These are phyloP conservation scores for Chloroceryle amazona DNA, from an alignment of 2,797 vertebrate genomes.

Conservation along the genomic window DNA sequence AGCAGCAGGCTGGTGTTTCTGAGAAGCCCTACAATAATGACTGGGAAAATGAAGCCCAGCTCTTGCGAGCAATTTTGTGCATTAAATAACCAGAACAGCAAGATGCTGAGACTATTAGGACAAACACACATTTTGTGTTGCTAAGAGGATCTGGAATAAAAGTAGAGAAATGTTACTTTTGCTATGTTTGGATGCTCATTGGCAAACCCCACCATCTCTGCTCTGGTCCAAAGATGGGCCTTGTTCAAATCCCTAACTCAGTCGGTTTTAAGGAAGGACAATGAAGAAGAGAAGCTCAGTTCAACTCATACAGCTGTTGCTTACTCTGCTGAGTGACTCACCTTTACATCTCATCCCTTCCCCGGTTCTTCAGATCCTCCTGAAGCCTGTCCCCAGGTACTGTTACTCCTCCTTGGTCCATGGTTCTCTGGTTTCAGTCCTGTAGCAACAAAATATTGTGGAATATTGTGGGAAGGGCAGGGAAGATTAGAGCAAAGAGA, in stretches of 20 bases:
- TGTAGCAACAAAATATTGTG: not conserved
- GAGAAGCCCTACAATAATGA: not conserved
- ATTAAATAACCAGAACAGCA: not conserved
- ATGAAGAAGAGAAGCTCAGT: not conserved
- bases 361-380: not conserved
- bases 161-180: not conserved
- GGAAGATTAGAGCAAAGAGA: not conserved
- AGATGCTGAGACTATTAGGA: fast-evolving
- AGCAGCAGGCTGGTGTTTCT: not conserved
- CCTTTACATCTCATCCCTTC: fast-evolving
- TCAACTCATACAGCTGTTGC: not conserved
- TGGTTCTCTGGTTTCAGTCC: not conserved
- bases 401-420: not conserved
- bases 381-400: not conserved
- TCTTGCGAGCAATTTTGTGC: not conserved
- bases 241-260: not conserved
- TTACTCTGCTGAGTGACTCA: not conserved
- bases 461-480: not conserved
- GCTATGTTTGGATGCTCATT: not conserved
- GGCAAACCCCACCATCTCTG: not conserved
- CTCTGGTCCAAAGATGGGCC: not conserved
- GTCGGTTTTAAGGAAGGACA: not conserved
- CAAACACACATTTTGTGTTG: fast-evolving
- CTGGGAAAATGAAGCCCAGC: not conserved
- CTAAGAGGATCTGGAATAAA: not conserved